Evolutionary conservation across 2,888 invertebrate genomes (phyloP), one percentile per base, ranked within the genome.

Genomic region (Trachelus tabidus): DNA sequence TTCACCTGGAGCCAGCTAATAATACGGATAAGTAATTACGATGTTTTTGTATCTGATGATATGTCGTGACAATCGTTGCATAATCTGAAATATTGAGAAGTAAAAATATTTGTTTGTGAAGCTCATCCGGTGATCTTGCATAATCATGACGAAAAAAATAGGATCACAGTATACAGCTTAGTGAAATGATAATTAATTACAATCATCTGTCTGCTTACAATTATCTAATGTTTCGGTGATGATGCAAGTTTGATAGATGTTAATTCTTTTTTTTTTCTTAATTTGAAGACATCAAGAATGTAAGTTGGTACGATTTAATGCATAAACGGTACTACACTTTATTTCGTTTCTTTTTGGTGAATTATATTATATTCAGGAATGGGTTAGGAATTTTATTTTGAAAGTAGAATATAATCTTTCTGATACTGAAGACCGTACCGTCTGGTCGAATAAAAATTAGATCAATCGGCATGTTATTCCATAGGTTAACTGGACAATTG

Each of bases 1-100:
- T 33, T 30, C 31, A 71, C n/a, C 75, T 30, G 76, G 76, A 69
- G 77, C 73, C 75, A 79, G 69, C 37, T 33, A 31, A 75, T 11
- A 75, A 34, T 34, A 12, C 56, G 56, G 56, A 56, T 56, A 56
- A 56, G 56, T 23, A 15, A 40, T 73, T 69, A 79, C 68, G 30
- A 31, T n/a, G 11, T n/a, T 76, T 30, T 69, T 33, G n/a, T 11
- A 40, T 76, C 23, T 31, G 15, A 34, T 3, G 71, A 30, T 71
- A 15, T 23, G 15, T 40, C 15, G 15, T 40, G 1, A 40, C 1
- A 40, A 40, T 40, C 1, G 4, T 40, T 15, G 4, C 40, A 15
- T 40, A 40, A 40, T 15, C 15, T 40, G 40, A 40, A 40, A 15
- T 40, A 40, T 40, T 15, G 40, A 40, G 15, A 40, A 40, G 15